Evolutionary conservation across 1,140 invertebrate genomes (phyloP).

Genomic region (Solenopsis invicta): DNA sequence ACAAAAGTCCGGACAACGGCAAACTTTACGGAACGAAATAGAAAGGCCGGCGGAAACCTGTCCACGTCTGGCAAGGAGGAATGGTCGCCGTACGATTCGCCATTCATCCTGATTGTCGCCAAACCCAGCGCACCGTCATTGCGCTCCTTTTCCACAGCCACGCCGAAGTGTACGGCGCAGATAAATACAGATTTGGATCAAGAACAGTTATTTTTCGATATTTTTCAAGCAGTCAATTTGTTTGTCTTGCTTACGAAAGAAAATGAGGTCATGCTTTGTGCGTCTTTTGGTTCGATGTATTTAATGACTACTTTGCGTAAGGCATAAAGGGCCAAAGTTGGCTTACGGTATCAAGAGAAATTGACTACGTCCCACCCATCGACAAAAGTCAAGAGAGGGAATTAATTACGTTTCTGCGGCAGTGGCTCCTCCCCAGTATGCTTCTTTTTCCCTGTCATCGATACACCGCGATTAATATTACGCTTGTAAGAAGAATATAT

Average conservation of each 20-base stretch:
- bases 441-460: constrained; percentile 51
- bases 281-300: constrained; percentile 25
- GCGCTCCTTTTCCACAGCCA: constrained; percentile 38
- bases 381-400: constrained; percentile 58
- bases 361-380: constrained; percentile 64
- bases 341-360: constrained; percentile 67
- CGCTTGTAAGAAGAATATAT: not conserved
- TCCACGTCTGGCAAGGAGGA: constrained; percentile 75
- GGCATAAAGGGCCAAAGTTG: constrained; percentile 56
- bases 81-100: constrained; percentile 74
- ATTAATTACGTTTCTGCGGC: constrained; percentile 65
- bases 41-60: constrained; percentile 64
- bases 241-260: constrained; percentile 30
- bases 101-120: constrained; percentile 84
- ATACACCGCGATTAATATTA: constrained; percentile 43
- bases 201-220: constrained; percentile 49
- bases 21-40: constrained; percentile 68
- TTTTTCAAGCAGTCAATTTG: constrained; percentile 54
- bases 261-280: constrained; percentile 55
- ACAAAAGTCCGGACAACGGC: constrained; percentile 77
- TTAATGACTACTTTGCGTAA: constrained; percentile 57
- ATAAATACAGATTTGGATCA: constrained; percentile 55
- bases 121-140: constrained; percentile 66
- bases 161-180: not conserved
- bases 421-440: constrained; percentile 31